phyloP scores from a whole-genome alignment of 2,888 invertebrate species.

The Diarsia dahlii region DNA sequence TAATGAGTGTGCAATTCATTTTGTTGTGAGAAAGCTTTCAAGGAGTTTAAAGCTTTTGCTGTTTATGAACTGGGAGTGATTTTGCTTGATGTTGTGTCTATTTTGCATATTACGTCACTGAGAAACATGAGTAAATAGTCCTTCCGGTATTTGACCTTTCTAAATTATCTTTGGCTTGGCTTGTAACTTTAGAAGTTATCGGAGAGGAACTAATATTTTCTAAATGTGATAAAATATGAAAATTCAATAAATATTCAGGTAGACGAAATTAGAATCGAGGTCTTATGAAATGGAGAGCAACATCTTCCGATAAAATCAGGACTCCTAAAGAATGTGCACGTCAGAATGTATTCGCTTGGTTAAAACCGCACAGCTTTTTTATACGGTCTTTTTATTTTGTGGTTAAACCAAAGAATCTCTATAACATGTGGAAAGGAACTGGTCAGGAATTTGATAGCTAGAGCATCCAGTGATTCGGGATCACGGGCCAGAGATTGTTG shows the following conservation, averaged over 20 bases:
- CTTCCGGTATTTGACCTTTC: neutral
- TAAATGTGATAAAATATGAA: neutral
- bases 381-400: conserved; percentile 24
- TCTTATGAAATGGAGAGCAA: neutral
- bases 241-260: neutral
- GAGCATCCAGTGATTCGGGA: neutral
- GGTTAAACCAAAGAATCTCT: conserved; percentile 32
- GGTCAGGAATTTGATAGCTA: conserved; percentile 34
- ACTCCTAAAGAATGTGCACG: conserved; percentile 7
- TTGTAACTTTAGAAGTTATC: neutral
- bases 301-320: conserved; percentile 12
- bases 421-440: conserved; percentile 8
- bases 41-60: conserved; percentile 19
- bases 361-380: conserved; percentile 29
- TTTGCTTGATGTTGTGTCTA: neutral
- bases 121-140: neutral
- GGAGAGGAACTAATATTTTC: neutral
- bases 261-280: neutral
- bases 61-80: conserved; percentile 17
- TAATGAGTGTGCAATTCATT: conserved; percentile 59
- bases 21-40: conserved; percentile 53
- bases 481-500: neutral
- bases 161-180: no score
- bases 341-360: neutral
- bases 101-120: neutral